Conservation (phyloP, 2,888 invertebrate genomes). For the Tachina grossa region DNA sequence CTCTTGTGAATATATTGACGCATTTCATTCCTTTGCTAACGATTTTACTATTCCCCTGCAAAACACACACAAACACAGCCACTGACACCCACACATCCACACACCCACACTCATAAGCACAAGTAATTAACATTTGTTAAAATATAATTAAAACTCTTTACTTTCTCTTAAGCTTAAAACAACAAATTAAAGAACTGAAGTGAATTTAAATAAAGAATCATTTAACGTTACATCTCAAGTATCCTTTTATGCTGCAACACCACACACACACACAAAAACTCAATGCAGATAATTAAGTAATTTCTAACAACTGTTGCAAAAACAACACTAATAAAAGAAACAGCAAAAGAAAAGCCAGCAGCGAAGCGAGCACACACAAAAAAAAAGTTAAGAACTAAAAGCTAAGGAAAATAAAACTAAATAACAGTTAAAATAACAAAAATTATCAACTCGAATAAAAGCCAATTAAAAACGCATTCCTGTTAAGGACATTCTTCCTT, state of each 20-base stretch:
- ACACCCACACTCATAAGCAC: background rate
- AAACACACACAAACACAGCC: background rate
- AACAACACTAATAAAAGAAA: conserved; percentile 1
- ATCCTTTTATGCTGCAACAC: conserved; percentile 21
- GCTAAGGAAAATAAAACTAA: conserved; percentile 9
- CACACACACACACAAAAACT: conserved; percentile 14
- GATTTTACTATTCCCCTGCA: background rate
- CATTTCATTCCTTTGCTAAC: background rate
- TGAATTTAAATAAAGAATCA: conserved; percentile 53
- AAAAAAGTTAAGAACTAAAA: conserved; percentile 31
- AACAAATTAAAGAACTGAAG: conserved; percentile 50
- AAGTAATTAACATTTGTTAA: conserved; percentile 64
- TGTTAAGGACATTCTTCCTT: conserved; percentile 36
- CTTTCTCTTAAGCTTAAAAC: conserved; percentile 38
- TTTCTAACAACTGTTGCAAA: conserved; percentile 68
- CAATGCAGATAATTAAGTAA: conserved; percentile 31
- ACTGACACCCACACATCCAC: background rate
- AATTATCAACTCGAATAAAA: conserved; percentile 69
- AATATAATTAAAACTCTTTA: conserved; percentile 61
- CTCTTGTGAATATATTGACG: background rate
- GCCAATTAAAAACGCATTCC: conserved; percentile 66
- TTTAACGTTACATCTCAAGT: conserved; percentile 47
- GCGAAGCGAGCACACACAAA: background rate
- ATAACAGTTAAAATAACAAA: conserved; percentile 59
- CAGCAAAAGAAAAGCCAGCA: background rate